phyloP scores from a whole-genome alignment of 2,797 vertebrate species.

The Acomys russatus region DNA sequence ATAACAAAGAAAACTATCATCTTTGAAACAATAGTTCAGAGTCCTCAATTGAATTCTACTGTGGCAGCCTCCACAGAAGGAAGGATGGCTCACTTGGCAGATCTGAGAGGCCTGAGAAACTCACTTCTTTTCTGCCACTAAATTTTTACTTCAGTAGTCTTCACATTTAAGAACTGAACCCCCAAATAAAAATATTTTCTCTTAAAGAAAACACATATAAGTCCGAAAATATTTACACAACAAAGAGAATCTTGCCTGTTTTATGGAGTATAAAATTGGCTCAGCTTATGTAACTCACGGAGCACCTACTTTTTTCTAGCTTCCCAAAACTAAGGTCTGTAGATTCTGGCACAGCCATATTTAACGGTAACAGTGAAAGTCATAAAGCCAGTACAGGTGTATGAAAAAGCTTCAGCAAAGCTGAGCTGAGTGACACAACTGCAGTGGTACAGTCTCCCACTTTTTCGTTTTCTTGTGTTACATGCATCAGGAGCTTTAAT shows the following conservation, averaged over 20 bases:
- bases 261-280: neutral
- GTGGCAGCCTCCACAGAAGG: neutral
- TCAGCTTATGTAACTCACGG: neutral
- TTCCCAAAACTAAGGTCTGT: neutral
- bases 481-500: too few species aligned
- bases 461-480: too few species aligned
- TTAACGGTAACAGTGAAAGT: too few species aligned
- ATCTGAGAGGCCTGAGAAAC: neutral
- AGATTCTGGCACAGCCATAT: too few species aligned
- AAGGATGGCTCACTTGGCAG: neutral
- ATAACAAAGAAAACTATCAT: neutral
- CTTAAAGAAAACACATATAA: neutral
- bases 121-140: slow-evolving; percentile 13
- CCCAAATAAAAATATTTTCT: neutral
- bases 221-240: neutral
- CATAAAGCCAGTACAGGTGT: too few species aligned
- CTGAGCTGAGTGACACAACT: too few species aligned
- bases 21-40: slow-evolving; percentile 4
- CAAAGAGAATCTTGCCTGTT: neutral
- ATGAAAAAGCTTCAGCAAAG: too few species aligned
- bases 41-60: neutral
- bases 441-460: too few species aligned
- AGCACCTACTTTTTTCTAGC: neutral
- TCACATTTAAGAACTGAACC: neutral
- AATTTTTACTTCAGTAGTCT: neutral